Percentiles rank a stretch among this genome's conserved stretches.
Conservation (phyloP, 1,140 invertebrate species). For the Saccostrea echinata region DNA sequence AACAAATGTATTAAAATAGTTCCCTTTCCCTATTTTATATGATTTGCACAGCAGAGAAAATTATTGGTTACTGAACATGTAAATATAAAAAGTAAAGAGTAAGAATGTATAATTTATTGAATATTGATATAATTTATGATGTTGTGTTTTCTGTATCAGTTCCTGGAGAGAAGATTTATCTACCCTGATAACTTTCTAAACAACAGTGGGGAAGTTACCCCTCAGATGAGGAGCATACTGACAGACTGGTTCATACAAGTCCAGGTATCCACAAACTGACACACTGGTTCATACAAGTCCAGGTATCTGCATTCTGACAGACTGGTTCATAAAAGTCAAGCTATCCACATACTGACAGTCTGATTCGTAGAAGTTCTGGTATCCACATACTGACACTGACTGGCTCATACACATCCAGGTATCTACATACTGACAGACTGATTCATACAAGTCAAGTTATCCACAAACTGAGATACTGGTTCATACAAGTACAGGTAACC, state of each 20-base stretch:
- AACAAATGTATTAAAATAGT: too few relatives aligned
- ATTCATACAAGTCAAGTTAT: too few relatives aligned
- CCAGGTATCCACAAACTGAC: slow-evolving; percentile 74
- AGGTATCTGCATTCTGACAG: slow-evolving; percentile 73
- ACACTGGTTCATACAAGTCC: slow-evolving; percentile 78
- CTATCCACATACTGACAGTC: slow-evolving; percentile 72
- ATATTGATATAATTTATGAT: not conserved
- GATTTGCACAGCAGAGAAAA: too few relatives aligned
- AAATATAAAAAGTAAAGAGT: too few relatives aligned
- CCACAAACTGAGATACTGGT: too few relatives aligned
- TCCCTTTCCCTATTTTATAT: too few relatives aligned
- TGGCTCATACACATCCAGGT: too few relatives aligned
- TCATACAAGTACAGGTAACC: too few relatives aligned
- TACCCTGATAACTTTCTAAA: slow-evolving; percentile 63
- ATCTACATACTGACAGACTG: too few relatives aligned
- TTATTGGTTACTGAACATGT: too few relatives aligned
- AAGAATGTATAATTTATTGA: too few relatives aligned
- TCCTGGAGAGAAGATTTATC: slow-evolving; percentile 54
- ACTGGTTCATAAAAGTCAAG: slow-evolving; percentile 79
- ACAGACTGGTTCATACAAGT: slow-evolving; percentile 78
- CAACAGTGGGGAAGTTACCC: slow-evolving; percentile 65
- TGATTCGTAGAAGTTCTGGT: slow-evolving; percentile 79
- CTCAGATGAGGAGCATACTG: slow-evolving; percentile 72
- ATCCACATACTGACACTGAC: not conserved
- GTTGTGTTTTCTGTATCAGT: slow-evolving; percentile 50